Evolutionary conservation across 35 echinoderm and acorn worm species (phyloP).

Genomic region (Hemicentrotus pulcherrimus): DNA sequence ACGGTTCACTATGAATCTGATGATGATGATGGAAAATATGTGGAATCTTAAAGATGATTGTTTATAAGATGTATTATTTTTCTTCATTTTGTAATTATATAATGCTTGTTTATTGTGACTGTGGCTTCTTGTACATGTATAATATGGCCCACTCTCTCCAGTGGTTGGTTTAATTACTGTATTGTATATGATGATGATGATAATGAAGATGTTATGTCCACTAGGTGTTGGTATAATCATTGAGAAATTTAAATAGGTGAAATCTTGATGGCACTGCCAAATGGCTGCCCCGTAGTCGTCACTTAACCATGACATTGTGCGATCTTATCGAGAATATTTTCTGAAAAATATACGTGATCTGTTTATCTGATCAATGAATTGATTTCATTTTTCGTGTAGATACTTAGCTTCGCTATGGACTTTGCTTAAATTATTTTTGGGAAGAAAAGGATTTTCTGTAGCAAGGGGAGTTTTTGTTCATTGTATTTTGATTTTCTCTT

Average conservation of each 20-base stretch:
- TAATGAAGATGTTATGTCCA: background rate
- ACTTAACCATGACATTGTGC: slow-evolving; percentile 21
- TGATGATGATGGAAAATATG: slow-evolving; percentile 25
- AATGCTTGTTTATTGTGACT: slow-evolving; percentile 28
- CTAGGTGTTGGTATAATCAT: slow-evolving; percentile 41
- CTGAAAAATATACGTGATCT: slow-evolving; percentile 24
- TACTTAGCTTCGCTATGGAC: background rate
- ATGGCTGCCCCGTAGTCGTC: background rate
- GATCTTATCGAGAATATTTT: slow-evolving; percentile 19
- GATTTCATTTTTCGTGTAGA: slow-evolving; percentile 21
- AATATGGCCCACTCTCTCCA: slow-evolving; percentile 20
- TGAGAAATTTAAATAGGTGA: slow-evolving; percentile 28
- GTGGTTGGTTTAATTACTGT: background rate
- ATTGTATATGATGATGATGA: slow-evolving; percentile 37
- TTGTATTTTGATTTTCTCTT: slow-evolving; percentile 26
- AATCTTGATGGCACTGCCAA: background rate
- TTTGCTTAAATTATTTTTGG: slow-evolving; percentile 55
- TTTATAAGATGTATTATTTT: slow-evolving; percentile 47
- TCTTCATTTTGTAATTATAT: slow-evolving; percentile 14
- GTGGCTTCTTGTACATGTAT: slow-evolving; percentile 20
- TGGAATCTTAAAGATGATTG: background rate
- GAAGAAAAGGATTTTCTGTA: slow-evolving; percentile 32
- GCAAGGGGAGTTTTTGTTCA: slow-evolving; percentile 25
- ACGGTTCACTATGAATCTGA: background rate
- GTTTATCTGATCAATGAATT: slow-evolving; percentile 3